These are phyloP conservation scores for Amblyjoppa fuscipennis DNA, from an alignment of 2,888 invertebrate species.

Conservation along the genomic window DNA sequence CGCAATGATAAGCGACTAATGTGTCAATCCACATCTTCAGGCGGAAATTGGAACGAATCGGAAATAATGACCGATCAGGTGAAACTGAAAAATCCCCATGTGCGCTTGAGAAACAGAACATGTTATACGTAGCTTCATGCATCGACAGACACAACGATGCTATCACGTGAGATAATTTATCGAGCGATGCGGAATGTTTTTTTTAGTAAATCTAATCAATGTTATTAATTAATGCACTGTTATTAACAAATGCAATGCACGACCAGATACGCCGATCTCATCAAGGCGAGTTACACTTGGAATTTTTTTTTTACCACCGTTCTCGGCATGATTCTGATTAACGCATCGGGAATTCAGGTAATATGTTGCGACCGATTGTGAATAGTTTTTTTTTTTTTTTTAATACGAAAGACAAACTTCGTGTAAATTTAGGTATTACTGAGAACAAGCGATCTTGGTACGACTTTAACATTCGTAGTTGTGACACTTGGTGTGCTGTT, in stretches of 20 bases:
- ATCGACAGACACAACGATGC: too few relatives aligned
- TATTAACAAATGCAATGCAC: too few relatives aligned
- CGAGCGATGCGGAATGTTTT: neutral
- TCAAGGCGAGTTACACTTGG: neutral
- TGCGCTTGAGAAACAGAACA: too few relatives aligned
- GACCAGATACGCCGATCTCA: neutral
- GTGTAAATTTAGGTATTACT: too few relatives aligned
- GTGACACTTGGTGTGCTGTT: neutral
- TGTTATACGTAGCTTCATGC: too few relatives aligned
- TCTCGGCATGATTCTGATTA: neutral
- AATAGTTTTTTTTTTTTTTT: neutral
- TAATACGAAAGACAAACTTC: neutral
- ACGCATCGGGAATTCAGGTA: neutral
- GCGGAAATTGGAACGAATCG: too few relatives aligned
- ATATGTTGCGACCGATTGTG: neutral
- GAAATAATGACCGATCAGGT: too few relatives aligned
- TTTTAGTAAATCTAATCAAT: neutral
- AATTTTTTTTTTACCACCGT: neutral
- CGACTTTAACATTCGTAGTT: too few relatives aligned
- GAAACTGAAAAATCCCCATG: too few relatives aligned
- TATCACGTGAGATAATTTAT: too few relatives aligned
- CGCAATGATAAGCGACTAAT: too few relatives aligned
- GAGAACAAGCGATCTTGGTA: neutral
- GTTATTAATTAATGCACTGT: neutral
- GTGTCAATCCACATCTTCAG: too few relatives aligned